These are phyloP conservation scores for Hiodon alosoides DNA, from an alignment of 2,113 vertebrate genomes.

Conservation along the genomic window DNA sequence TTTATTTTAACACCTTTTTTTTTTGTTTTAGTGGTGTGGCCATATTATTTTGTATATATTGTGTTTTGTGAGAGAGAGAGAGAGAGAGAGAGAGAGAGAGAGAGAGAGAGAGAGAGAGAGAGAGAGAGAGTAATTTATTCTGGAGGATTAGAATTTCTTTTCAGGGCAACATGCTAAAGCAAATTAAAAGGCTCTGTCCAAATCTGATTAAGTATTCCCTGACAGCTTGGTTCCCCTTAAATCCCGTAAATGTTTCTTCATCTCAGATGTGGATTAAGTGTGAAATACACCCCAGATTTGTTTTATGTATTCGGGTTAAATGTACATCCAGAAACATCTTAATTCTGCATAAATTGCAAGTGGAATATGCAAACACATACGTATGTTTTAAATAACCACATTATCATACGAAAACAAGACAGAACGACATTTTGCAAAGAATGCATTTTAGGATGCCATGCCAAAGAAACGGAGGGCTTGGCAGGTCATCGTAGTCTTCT, in stretches of 20 bases:
- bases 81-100: too few relatives aligned
- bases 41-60: too few relatives aligned
- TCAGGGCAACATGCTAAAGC: conserved; percentile 18
- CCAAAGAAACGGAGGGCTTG: conserved; percentile 9
- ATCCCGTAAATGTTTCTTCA: conserved; percentile 11
- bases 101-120: too few relatives aligned
- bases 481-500: background rate
- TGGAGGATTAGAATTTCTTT: conserved; percentile 25
- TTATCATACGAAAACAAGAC: background rate
- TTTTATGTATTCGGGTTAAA: conserved; percentile 1
- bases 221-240: conserved; percentile 14
- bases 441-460: background rate
- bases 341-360: background rate
- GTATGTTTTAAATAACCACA: background rate
- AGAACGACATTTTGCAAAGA: background rate
- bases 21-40: too few relatives aligned
- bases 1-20: background rate
- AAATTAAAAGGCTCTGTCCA: conserved; percentile 13
- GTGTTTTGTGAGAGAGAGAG: too few relatives aligned
- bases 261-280: conserved; percentile 16
- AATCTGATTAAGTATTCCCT: conserved; percentile 20
- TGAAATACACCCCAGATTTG: conserved; percentile 17
- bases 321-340: background rate
- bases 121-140: conserved; percentile 17
- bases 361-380: conserved; percentile 2